Evolutionary conservation across 2,113 vertebrate genomes (phyloP), one percentile per base, ranked within the genome.

Genomic region (Noctilio leporinus): DNA sequence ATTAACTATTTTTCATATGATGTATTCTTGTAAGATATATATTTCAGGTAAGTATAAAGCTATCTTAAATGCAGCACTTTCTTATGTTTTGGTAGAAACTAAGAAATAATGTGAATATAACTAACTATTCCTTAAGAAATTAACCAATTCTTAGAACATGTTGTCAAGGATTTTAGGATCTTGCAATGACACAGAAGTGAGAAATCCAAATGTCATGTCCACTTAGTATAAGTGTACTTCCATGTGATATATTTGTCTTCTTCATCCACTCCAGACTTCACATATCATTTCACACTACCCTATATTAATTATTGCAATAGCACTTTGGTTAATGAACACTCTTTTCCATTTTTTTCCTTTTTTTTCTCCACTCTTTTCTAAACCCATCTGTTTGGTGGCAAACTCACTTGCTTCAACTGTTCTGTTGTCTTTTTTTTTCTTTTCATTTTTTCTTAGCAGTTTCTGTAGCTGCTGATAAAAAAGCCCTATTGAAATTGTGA

Each of bases 301-400:
- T 70, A 26, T 70, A 30, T 59, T 28, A 10, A 11, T 59, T 57
- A 62, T 85, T 86, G 20, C 69, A 91, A 93, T 59, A 75, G 4
- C 14, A n/a, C 59, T 89, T 30, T 72, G 73, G 95, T 94, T 94
- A 94, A 93, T 83, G 59, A 81, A 83, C 6, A 26, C 35, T 75
- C 43, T 65, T 86, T 64, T 88, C 38, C 14, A 22, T 3, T 49
- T 72, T 65, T 40, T 57, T 53, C 4, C 20, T 7, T 4, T 43
- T 30, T 91, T 51, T 20, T 38, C 35, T 76, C 17, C 3, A 20
- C 9, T 89, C 14, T 84, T 86, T 96, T 33, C 24, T 59, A 84
- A 76, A 84, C 6, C 87, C 95, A 96, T 81, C 94, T 96, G 93
- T 83, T 93, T 64, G 45, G 35, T 67, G 11, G 11, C 30, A 93